Conservation (phyloP, 2,797 vertebrate genomes). For the Helarctos malayanus region DNA sequence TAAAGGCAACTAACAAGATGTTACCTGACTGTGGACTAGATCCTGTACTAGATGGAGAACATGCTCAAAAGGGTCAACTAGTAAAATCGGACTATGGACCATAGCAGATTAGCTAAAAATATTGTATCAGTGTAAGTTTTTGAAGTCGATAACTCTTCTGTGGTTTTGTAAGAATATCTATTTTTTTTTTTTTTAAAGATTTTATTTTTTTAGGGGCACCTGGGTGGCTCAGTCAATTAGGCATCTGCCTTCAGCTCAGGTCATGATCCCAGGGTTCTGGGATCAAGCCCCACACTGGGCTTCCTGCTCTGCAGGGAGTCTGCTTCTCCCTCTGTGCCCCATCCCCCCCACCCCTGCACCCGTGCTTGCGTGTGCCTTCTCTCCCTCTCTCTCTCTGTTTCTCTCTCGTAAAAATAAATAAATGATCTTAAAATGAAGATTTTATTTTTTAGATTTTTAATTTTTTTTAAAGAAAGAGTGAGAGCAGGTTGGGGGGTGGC, state of each 20-base stretch:
- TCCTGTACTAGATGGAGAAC: not conserved
- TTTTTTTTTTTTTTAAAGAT: not conserved
- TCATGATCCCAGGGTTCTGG: too few relatives aligned
- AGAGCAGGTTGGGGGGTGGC: too few relatives aligned
- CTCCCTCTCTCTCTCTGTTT: too few relatives aligned
- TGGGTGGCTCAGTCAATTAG: too few relatives aligned
- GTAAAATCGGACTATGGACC: not conserved
- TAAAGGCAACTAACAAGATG: not conserved
- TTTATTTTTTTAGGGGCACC: not conserved
- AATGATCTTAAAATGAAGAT: not conserved
- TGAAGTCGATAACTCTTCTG: slow-evolving; percentile 44
- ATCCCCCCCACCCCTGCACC: too few relatives aligned
- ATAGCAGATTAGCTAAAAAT: slow-evolving; percentile 28
- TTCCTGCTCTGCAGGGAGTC: too few relatives aligned
- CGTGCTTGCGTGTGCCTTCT: too few relatives aligned
- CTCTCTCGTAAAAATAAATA: too few relatives aligned
- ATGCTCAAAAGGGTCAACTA: not conserved
- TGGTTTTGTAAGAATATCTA: slow-evolving; percentile 12
- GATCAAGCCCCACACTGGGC: too few relatives aligned
- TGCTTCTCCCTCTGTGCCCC: too few relatives aligned
- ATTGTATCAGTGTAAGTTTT: not conserved
- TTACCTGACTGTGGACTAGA: not conserved
- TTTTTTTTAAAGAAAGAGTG: not conserved
- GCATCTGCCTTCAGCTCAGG: too few relatives aligned
- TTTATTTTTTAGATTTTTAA: not conserved